Percentiles rank a stretch among this genome's conserved stretches.
Evolutionary conservation across 35 echinoderm and acorn worm genomes (phyloP).

Genomic region (Lytechinus pictus): DNA sequence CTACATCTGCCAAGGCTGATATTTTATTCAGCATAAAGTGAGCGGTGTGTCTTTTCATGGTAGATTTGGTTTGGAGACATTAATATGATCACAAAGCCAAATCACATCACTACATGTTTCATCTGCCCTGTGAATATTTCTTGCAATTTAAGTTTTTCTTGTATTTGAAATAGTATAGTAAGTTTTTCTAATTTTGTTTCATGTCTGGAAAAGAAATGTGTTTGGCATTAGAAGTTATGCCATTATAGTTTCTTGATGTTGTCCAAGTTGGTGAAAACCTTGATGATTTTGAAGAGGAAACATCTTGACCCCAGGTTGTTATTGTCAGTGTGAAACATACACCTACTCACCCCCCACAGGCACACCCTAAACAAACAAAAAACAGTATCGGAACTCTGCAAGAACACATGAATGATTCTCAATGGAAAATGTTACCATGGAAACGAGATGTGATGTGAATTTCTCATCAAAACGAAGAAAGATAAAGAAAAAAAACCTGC

Average conservation of each 20-base stretch:
- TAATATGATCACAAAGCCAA: no score
- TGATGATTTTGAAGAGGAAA: neutral
- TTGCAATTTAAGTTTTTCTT: no score
- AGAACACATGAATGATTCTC: conserved; percentile 24
- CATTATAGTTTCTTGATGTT: neutral
- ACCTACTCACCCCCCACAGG: neutral
- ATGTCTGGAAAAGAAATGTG: neutral
- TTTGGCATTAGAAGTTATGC: neutral
- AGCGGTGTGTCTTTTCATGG: no score
- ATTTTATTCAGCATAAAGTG: no score
- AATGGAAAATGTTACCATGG: conserved; percentile 11
- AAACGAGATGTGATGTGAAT: neutral
- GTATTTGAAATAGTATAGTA: no score
- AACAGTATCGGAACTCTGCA: neutral
- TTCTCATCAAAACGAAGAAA: neutral
- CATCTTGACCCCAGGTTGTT: neutral
- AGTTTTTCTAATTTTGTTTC: neutral
- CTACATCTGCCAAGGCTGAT: no score
- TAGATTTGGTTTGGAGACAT: no score
- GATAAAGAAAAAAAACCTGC: neutral
- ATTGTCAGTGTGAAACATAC: neutral
- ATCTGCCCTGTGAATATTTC: no score
- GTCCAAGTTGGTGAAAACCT: neutral
- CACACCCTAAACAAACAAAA: neutral
- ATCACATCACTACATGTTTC: no score